Conservation (phyloP, 2,797 vertebrate genomes). For the Etheostoma perlongum region DNA sequence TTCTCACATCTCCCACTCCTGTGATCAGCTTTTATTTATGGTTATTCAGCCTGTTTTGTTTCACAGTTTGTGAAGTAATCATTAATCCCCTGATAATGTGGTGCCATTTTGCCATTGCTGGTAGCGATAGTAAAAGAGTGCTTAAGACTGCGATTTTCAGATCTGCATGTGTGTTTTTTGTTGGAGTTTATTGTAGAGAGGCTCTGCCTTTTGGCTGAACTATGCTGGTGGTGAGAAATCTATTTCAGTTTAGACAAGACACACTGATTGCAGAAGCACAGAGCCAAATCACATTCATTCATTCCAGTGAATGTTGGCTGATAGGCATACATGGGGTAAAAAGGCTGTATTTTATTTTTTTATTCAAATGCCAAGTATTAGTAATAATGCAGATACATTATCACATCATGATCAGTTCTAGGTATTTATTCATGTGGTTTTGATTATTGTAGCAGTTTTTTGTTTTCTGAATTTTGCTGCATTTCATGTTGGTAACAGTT, state of each 20-base stretch:
- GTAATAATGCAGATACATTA: conserved; percentile 43
- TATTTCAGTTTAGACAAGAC: conserved; percentile 79
- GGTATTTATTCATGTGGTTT: conserved; percentile 18
- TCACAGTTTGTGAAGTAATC: conserved; percentile 65
- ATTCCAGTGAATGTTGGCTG: conserved; percentile 68
- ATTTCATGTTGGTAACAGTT: conserved; percentile 37
- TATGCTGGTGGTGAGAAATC: conserved; percentile 68
- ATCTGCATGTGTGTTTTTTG: conserved; percentile 33
- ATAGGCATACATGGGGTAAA: conserved; percentile 42
- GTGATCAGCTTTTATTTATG: conserved; percentile 66
- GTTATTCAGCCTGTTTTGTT: conserved; percentile 65
- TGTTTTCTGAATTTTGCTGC: conserved; percentile 30
- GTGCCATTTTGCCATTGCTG: conserved; percentile 57
- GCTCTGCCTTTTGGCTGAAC: conserved; percentile 78
- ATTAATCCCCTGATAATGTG: conserved; percentile 73
- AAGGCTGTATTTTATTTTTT: conserved; percentile 15
- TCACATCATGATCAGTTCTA: conserved; percentile 34
- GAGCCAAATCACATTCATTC: conserved; percentile 79
- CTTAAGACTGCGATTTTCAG: conserved; percentile 55
- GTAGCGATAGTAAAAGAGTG: conserved; percentile 55
- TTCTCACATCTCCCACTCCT: conserved; percentile 59
- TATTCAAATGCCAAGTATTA: conserved; percentile 55
- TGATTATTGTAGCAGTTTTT: conserved; percentile 16
- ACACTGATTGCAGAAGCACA: conserved; percentile 78
- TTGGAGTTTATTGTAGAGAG: conserved; percentile 63